Evolutionary conservation across 2,113 vertebrate genomes (phyloP), one percentile per base, ranked within the genome.

Genomic region (Ictalurus punctatus): DNA sequence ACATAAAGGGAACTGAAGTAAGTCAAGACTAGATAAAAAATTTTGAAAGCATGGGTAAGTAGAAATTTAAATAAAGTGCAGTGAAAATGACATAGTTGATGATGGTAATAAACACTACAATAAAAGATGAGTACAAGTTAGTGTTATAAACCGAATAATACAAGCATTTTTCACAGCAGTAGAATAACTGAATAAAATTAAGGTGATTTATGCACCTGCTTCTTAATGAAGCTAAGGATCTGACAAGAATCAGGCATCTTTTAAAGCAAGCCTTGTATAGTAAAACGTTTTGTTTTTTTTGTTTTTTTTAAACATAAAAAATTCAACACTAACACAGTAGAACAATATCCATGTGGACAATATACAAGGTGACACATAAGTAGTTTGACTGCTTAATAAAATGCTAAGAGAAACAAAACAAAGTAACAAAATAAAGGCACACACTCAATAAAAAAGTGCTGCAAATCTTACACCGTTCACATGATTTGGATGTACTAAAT

Each of bases 131-230:
- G 3, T 40, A 40, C 16, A 74, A 71, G 2, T 0, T 2, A 73
- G 16, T 34, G 91, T 87, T 88, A 92, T 87, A 93, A 93, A 96
- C 94, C 91, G 2, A n/a, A 12, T 3, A 65, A 5, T 21, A 61
- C 61, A 27, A 65, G 8, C 7, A 12, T 0, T 58, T 27, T 27
- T 65, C 9, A 27, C 61, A 63, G 61, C 23, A 25, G 61, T 10
- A 63, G 23, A 63, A 63, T 27, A 25, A 25, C 23, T 27, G 7
- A 63, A 63, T 63, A 63, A 58, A 58, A 58, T 54, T 54, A 61
- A 23, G 19, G 59, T 61, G 59, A 21, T 61, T 61, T 23, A 61
- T 21, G 21, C 21, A 63, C 23, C 23, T 25, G 21, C 9, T 63
- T 25, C 21, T 63, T 63, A 63, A 63, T 63, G 8, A 63, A 25